phyloP scores from a whole-genome alignment of 2,888 invertebrate species.

The Incurvaria masculella region DNA sequence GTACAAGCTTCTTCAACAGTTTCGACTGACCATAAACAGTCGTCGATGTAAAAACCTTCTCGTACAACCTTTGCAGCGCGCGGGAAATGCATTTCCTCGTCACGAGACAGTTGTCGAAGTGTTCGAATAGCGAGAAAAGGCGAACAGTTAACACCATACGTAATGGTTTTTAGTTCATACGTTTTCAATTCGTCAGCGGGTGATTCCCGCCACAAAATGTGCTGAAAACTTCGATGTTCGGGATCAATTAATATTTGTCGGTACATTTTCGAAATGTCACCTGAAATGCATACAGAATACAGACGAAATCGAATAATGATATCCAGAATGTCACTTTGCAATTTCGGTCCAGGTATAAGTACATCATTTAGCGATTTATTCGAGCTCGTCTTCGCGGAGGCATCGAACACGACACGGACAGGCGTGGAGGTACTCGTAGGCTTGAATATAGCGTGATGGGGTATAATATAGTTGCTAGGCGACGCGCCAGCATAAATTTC shows the following conservation, averaged over 20 bases:
- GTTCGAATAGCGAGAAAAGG: constrained; percentile 5
- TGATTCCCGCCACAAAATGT: constrained; percentile 5
- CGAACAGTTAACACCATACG: constrained; percentile 4
- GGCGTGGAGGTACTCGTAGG: neutral
- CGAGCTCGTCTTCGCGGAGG: neutral
- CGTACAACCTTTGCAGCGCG: constrained; percentile 1
- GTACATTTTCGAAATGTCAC: constrained; percentile 7
- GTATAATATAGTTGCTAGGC: neutral
- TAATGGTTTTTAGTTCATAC: constrained; percentile 6
- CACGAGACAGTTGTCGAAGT: constrained; percentile 4
- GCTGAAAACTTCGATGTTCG: constrained; percentile 2
- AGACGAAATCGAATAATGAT: neutral
- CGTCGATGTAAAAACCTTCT: constrained; percentile 3
- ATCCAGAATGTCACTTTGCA: constrained; percentile 5
- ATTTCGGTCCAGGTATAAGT: constrained; percentile 4
- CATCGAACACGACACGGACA: constrained; percentile 1
- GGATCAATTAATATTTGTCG: constrained; percentile 1
- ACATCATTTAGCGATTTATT: constrained; percentile 6
- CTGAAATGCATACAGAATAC: constrained; percentile 1
- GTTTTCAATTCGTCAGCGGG: constrained; percentile 1
- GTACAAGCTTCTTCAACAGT: neutral
- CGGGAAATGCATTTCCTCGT: neutral
- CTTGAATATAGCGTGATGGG: neutral
- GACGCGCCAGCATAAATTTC: neutral
- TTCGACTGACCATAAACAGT: neutral